Conservation (phyloP, 2,113 vertebrate genomes). For the Galemys pyrenaicus region DNA sequence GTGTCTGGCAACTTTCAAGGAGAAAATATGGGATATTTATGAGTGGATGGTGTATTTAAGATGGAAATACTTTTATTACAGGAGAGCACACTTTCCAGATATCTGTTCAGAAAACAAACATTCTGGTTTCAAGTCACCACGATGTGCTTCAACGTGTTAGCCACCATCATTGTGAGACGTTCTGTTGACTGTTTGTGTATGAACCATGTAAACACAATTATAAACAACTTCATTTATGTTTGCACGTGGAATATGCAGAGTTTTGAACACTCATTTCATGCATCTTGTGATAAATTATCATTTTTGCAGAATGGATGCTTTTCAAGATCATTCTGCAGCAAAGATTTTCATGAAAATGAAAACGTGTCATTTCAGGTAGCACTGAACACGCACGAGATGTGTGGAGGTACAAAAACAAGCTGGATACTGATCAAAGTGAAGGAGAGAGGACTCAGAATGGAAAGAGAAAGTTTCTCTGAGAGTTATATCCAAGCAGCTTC, state of each 20-base stretch:
- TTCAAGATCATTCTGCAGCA: not conserved
- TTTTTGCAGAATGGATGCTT: not conserved
- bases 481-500: not conserved
- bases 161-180: not conserved
- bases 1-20: not conserved
- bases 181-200: not conserved
- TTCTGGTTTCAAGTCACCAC: not conserved
- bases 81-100: slow-evolving; percentile 13
- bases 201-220: not conserved
- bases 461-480: not conserved
- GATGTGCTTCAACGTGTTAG: not conserved
- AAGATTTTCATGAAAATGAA: not conserved
- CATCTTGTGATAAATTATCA: not conserved
- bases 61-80: slow-evolving; percentile 44
- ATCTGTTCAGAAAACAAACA: slow-evolving; percentile 56
- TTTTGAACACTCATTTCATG: not conserved
- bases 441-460: not conserved
- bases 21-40: slow-evolving; percentile 63
- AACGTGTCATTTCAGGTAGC: not conserved
- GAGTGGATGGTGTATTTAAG: slow-evolving; percentile 2
- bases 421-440: not conserved
- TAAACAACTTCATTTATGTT: not conserved
- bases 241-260: not conserved
- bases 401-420: not conserved
- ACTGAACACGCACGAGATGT: not conserved